Conservation (phyloP, 1,140 invertebrate genomes). For the Steinernema khuongi region DNA sequence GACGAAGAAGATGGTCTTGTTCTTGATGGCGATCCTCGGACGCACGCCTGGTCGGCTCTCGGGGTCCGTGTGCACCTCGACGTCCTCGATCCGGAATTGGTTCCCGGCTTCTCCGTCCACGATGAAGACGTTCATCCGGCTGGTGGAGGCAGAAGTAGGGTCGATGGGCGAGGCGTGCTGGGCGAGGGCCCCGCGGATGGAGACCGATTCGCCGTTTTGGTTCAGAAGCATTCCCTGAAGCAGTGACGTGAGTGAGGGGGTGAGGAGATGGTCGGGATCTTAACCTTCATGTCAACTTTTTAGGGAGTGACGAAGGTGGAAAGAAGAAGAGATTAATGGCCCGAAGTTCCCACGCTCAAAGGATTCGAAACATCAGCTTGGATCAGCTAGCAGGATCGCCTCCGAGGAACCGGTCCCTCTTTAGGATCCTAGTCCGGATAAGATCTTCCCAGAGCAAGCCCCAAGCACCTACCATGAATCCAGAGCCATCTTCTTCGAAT, state of each 20-base stretch:
- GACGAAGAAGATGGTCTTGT: background rate
- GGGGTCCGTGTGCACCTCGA: background rate
- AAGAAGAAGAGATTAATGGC: no score
- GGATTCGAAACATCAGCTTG: no score
- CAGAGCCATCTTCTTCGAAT: background rate
- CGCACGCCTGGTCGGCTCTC: background rate
- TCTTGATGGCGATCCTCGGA: background rate
- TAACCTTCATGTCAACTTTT: no score
- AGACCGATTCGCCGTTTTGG: background rate
- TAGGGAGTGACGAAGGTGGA: no score
- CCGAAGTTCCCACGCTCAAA: no score
- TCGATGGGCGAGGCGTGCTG: background rate
- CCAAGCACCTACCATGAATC: background rate
- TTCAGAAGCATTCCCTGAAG: background rate
- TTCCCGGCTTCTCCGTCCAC: constrained; percentile 2
- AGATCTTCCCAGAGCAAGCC: no score
- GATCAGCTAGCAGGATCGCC: no score
- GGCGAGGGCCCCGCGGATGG: background rate
- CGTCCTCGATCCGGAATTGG: background rate
- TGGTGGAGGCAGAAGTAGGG: background rate
- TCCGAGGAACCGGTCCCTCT: no score
- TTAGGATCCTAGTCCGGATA: background rate
- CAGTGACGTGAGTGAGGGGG: no score
- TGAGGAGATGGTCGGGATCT: no score
- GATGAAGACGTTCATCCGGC: background rate